Evolutionary conservation across 2,888 invertebrate species (phyloP), one percentile per base, ranked within the genome.

Genomic region (Pyrgus malvae): DNA sequence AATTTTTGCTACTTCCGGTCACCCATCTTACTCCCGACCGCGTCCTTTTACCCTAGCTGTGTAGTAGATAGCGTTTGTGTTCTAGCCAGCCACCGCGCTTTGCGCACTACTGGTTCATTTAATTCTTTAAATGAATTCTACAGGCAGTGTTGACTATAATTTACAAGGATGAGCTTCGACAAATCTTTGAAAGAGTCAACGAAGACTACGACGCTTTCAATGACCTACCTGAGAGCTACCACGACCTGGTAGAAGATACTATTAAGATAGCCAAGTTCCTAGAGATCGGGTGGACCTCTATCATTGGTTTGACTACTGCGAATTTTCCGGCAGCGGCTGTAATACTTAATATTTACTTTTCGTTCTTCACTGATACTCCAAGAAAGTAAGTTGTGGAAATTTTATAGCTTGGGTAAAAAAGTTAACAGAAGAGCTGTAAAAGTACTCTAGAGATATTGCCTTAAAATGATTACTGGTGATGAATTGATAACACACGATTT

Each of bases 181-280:
- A 57, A 5, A 56, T 67, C 16, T 55, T 63, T 4, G 57, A 63
- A 3, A 54, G 41, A 2, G 60, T 66, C n/a, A 58, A 51, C 35
- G 33, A 40, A 14, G 66, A 66, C 25, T 65, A 63, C 35, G 48
- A 53, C n/a, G 37, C 6, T 4, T 62, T 57, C 31, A 62, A 68
- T 48, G 17, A 57, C 14, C 50, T 66, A 33, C 56, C 62, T 0
- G 58, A 56, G 50, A 60, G 59, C 0, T 58, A 60, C 11, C 59
- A 58, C 17, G 7, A 27, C 4, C 41, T 60, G 0, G 60, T 57
- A 1, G 16, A 19, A 4, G 57, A 63, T 1, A 56, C 55, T 1
- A 58, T 65, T 16, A 42, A 48, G 16, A 61, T 49, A 25, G 50
- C 62, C 1, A 61, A 55, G 21, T 50, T 41, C 0, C 14, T 66